phyloP scores from a whole-genome alignment of 2,113 vertebrate genomes.

The Callithrix jacchus region DNA sequence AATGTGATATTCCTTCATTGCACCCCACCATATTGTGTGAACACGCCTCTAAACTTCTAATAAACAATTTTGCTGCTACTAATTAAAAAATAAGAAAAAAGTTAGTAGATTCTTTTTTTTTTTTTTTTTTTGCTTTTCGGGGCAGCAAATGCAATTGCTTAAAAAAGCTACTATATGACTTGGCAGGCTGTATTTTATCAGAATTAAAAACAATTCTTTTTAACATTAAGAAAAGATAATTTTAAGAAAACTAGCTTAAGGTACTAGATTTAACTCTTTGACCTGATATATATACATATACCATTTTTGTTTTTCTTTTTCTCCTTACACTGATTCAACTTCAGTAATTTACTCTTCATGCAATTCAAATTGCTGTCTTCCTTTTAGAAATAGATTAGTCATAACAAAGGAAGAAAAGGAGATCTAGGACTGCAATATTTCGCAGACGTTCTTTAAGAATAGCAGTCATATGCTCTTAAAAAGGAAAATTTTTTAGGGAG shows the following conservation, averaged over 20 bases:
- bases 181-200: not conserved
- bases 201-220: not conserved
- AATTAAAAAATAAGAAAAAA: slow-evolving; percentile 36
- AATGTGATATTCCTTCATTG: not conserved
- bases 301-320: not conserved
- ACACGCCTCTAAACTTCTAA: not conserved
- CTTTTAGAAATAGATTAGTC: slow-evolving; percentile 24
- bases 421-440: not conserved
- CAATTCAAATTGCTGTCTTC: not conserved
- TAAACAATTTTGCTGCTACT: not conserved
- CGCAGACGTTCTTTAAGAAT: not conserved
- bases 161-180: not conserved
- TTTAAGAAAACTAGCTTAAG: not conserved
- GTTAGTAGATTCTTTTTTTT: not conserved
- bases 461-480: not conserved
- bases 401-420: slow-evolving; percentile 17
- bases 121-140: not conserved
- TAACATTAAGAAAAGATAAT: not conserved
- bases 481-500: not conserved
- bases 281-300: not conserved
- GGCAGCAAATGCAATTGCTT: not conserved
- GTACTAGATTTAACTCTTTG: not conserved
- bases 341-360: not conserved
- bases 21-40: not conserved
- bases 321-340: not conserved